Evolutionary conservation across 2,797 vertebrate genomes (phyloP), one percentile per base, ranked within the genome.

Genomic region (Tiaroga cobitis): DNA sequence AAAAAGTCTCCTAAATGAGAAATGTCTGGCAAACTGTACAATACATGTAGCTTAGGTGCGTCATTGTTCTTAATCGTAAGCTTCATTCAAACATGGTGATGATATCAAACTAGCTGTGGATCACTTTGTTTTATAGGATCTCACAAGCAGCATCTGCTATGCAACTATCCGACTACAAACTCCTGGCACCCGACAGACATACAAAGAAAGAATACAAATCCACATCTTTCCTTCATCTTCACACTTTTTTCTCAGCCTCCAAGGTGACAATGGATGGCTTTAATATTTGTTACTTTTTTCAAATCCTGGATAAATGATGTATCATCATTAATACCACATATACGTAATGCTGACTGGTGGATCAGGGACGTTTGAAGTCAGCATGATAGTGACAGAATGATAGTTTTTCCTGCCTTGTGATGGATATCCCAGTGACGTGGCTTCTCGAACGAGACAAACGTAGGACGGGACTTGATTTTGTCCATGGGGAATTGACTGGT

Each of bases 61-160:
- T 68, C 8, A 34, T 68, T 68, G 76, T 41, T 78, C 15, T 61
- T 78, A 41, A 63, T 19, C 5, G 1, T 43, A 61, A 43, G 16
- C 24, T 41, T 43, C 0, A 78, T 63, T 78, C 15, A 61, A 61
- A 61, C 37, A 41, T 41, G 15, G 8, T 26, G 54, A 65, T 37
- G 21, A 37, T 49, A 75, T 46, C 9, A 61, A 75, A 75, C 32
- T 68, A 82, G 85, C 69, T 87, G 65, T 79, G 73, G 19, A n/a
- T 68, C 67, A 24, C 68, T 51, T 76, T 70, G 80, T 80, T 83
- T 81, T 75, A n/a, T 80, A 86, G 67, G 26, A 63, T 74, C 29
- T 29, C 77, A 72, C 37, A 86, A 83, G 34, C 69, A 80, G 80
- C 87, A 88, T 86, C 89, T 86, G 86, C 65, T 78, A n/a, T n/a